Conservation (phyloP, 2,113 vertebrate species). For the zebrafish (Danio rerio) region GRCz12tu NC_133182.1:43763501-43764000, state of each 20-base stretch:
- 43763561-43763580: not conserved
- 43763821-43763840: conserved; percentile 36
- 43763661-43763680: conserved; percentile 64
- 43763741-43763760: conserved; percentile 61
- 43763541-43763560: not conserved
- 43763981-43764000: conserved; percentile 59
- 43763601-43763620: not conserved
- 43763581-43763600: not conserved
- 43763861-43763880: conserved; percentile 48
- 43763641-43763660: not conserved
- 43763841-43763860: conserved; percentile 66
- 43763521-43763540: not conserved
- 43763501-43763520: not conserved
- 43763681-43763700: conserved; percentile 60
- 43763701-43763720: conserved; percentile 64
- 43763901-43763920: conserved; percentile 67
- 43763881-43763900: conserved; percentile 5
- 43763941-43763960: conserved; percentile 60
- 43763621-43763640: not conserved
- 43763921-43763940: conserved; percentile 66
- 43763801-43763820: conserved; percentile 62
- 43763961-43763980: conserved; percentile 55
- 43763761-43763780: conserved; percentile 60
- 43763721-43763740: conserved; percentile 61
- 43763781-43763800: conserved; percentile 31